Conservation (phyloP, 2,797 vertebrate species). For the Taenioides sp. region DNA sequence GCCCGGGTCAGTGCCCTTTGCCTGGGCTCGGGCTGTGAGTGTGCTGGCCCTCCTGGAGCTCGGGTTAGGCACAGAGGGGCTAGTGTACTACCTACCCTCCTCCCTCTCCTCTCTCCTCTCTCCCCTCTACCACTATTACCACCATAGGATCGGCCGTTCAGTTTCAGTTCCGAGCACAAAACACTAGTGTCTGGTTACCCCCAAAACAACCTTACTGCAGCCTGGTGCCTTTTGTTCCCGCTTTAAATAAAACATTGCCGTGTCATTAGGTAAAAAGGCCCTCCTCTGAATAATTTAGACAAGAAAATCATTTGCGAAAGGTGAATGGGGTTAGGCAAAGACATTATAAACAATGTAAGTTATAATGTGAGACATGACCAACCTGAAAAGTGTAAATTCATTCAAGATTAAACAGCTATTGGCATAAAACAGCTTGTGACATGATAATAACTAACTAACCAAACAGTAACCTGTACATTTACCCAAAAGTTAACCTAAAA, state of each 20-base stretch:
- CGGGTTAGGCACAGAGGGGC: constrained; percentile 39
- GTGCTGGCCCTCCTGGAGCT: constrained; percentile 20
- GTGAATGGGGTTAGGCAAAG: constrained; percentile 27
- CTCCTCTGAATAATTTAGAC: constrained; percentile 72
- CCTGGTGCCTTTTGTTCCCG: constrained; percentile 65
- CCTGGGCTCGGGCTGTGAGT: constrained; percentile 4
- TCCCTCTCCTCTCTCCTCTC: constrained; percentile 16
- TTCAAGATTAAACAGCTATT: too few species aligned
- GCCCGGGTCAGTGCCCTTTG: constrained; percentile 24
- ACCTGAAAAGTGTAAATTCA: too few species aligned
- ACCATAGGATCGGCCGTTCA: constrained; percentile 64
- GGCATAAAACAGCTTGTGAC: too few species aligned
- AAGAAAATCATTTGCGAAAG: constrained; percentile 47
- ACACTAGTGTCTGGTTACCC: constrained; percentile 72
- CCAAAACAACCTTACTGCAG: constrained; percentile 50
- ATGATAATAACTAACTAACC: too few species aligned
- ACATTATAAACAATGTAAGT: constrained; percentile 1
- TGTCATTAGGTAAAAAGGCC: constrained; percentile 66
- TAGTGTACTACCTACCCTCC: constrained; percentile 35
- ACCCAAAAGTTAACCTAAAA: too few species aligned
- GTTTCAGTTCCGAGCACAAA: constrained; percentile 68
- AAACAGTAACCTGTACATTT: too few species aligned
- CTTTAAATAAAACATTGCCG: constrained; percentile 81
- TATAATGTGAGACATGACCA: too few species aligned
- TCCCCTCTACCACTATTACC: constrained; percentile 1